Evolutionary conservation across 2,888 invertebrate species (phyloP).

Genomic region (Elegia similella): DNA sequence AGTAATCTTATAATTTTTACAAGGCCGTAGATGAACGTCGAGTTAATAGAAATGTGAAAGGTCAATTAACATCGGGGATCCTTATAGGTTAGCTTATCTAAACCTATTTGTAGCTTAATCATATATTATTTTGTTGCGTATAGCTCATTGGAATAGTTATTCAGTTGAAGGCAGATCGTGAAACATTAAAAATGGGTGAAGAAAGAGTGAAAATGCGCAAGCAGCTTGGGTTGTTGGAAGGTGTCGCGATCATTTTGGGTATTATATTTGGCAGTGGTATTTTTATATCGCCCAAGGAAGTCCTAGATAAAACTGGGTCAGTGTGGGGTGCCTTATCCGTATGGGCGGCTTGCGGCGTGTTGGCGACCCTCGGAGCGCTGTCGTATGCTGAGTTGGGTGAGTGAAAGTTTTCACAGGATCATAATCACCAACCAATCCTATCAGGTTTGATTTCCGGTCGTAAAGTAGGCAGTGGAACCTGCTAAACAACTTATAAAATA

Average conservation of each 20-base stretch:
- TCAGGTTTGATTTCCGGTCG: too few relatives aligned
- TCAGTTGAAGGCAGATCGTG: not conserved
- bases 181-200: constrained; percentile 45
- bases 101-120: not conserved
- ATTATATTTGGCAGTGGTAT: constrained; percentile 98
- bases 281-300: constrained; percentile 97
- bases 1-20: constrained; percentile 14
- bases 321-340: constrained; percentile 93
- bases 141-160: not conserved
- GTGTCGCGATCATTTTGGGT: constrained; percentile 96
- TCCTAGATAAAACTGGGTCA: constrained; percentile 93
- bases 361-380: constrained; percentile 96
- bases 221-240: constrained; percentile 93
- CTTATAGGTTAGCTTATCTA: constrained; percentile 28
- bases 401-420: constrained; percentile 19
- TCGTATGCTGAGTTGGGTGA: constrained; percentile 97
- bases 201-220: constrained; percentile 91
- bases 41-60: constrained; percentile 38
- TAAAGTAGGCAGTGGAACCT: too few relatives aligned
- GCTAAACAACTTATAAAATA: too few relatives aligned
- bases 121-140: not conserved
- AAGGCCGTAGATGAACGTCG: constrained; percentile 24
- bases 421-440: too few relatives aligned
- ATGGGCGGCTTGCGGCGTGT: constrained; percentile 93
- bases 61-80: constrained; percentile 31